Percentiles rank a stretch among this genome's conserved stretches.
Evolutionary conservation across 2,888 invertebrate genomes (phyloP).

Genomic region (Criorhina ranunculi): DNA sequence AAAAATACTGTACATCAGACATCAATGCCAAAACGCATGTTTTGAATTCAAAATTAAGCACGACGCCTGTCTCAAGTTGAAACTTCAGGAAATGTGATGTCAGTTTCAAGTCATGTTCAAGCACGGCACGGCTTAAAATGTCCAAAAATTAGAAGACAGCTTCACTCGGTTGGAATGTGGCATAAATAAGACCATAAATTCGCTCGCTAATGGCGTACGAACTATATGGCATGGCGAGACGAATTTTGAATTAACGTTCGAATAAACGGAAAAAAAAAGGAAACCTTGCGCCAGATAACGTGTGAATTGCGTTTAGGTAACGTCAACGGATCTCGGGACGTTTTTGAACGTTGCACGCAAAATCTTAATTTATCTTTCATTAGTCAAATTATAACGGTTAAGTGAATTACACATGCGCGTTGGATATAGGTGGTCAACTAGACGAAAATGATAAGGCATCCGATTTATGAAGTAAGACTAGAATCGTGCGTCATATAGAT

Average conservation of each 20-base stretch:
- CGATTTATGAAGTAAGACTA: too few species aligned
- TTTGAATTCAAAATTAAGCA: slow-evolving; percentile 17
- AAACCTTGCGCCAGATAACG: slow-evolving; percentile 45
- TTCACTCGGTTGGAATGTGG: slow-evolving; percentile 11
- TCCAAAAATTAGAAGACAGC: slow-evolving; percentile 24
- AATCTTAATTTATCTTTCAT: neutral
- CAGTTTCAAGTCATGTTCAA: slow-evolving; percentile 16
- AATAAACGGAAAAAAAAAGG: slow-evolving; percentile 4
- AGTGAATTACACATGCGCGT: neutral
- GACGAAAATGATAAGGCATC: too few species aligned
- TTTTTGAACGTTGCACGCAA: neutral
- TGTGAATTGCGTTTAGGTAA: slow-evolving; percentile 28
- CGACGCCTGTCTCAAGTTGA: slow-evolving; percentile 2
- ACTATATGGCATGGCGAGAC: neutral
- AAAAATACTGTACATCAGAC: neutral
- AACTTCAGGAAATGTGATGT: slow-evolving; percentile 40
- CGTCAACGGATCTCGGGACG: neutral
- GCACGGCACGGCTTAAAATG: slow-evolving; percentile 3
- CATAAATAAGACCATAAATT: slow-evolving; percentile 10
- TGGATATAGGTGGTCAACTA: too few species aligned
- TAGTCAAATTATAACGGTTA: neutral
- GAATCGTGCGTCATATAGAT: too few species aligned
- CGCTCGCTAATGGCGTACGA: slow-evolving; percentile 1
- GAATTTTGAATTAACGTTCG: slow-evolving; percentile 11
- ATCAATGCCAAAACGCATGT: slow-evolving; percentile 5